These are phyloP conservation scores for Pseudanteris insignis DNA, from an alignment of 2,888 invertebrate species.

Conservation along the genomic window DNA sequence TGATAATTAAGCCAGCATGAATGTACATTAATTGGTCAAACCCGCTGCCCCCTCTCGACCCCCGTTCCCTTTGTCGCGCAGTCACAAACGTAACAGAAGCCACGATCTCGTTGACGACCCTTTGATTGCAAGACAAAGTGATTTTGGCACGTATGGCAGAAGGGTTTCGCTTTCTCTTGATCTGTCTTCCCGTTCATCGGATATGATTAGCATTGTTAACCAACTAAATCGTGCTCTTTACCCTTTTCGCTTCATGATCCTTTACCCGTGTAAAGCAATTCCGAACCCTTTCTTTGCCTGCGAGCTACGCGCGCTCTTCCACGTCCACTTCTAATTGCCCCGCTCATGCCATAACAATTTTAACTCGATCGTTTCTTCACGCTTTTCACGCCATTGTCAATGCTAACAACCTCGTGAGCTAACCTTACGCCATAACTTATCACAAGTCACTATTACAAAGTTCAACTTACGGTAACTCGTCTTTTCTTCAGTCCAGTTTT, in stretches of 20 bases:
- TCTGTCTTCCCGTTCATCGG: slow-evolving; percentile 49
- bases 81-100: slow-evolving; percentile 53
- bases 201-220: slow-evolving; percentile 66
- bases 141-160: slow-evolving; percentile 46
- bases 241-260: slow-evolving; percentile 53
- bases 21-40: slow-evolving; percentile 61
- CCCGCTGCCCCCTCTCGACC: too few relatives aligned
- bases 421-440: background rate
- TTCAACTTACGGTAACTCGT: background rate
- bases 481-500: too few relatives aligned
- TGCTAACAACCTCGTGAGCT: background rate
- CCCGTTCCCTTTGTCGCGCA: slow-evolving; percentile 46
- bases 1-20: slow-evolving; percentile 62
- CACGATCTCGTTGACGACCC: slow-evolving; percentile 48
- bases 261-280: slow-evolving; percentile 51
- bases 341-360: slow-evolving; percentile 48
- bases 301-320: slow-evolving; percentile 50
- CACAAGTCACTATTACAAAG: background rate
- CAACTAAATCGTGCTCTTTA: slow-evolving; percentile 56
- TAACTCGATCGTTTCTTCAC: slow-evolving; percentile 14
- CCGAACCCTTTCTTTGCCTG: slow-evolving; percentile 50
- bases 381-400: slow-evolving; percentile 1
- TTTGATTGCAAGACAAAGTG: slow-evolving; percentile 58
- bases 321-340: slow-evolving; percentile 53
- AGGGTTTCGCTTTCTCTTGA: slow-evolving; percentile 48